These are phyloP conservation scores for Scytalopus superciliaris DNA, from an alignment of 2,113 vertebrate species.

Conservation along the genomic window DNA sequence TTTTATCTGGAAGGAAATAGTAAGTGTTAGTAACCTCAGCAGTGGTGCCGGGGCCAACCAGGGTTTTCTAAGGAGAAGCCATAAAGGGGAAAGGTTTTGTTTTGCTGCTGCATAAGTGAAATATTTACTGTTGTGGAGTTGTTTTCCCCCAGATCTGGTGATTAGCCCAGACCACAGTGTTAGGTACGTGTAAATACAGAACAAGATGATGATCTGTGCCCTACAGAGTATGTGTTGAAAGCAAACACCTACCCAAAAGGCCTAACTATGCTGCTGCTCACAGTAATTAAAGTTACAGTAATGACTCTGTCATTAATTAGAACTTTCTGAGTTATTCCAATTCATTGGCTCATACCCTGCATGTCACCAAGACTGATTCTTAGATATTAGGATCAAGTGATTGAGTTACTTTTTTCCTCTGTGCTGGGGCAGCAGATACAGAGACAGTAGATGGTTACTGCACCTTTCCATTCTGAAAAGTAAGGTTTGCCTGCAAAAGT, in stretches of 20 bases:
- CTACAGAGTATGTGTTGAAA: neutral
- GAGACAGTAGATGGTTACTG: neutral
- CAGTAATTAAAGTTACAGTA: conserved; percentile 3
- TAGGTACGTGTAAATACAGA: neutral
- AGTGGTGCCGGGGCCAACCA: neutral
- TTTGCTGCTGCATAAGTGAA: neutral
- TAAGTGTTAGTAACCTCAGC: neutral
- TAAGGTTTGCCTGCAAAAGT: neutral
- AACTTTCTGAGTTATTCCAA: neutral
- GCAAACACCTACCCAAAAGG: neutral
- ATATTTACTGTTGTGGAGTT: neutral
- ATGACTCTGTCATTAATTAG: neutral
- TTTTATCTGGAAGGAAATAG: neutral
- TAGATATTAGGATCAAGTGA: neutral
- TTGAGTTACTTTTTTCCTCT: neutral
- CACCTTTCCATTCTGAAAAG: neutral
- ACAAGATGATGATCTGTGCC: neutral
- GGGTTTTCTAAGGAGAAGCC: neutral
- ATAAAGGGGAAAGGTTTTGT: neutral
- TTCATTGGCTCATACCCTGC: neutral
- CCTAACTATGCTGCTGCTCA: neutral
- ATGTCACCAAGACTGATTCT: neutral
- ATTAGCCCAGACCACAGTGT: neutral
- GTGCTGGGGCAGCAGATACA: neutral
- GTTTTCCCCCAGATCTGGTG: neutral